Percentiles rank a stretch among this genome's conserved stretches.
These are phyloP conservation scores for Ophion costatus DNA, from an alignment of 2,888 invertebrate species.

Conservation along the genomic window DNA sequence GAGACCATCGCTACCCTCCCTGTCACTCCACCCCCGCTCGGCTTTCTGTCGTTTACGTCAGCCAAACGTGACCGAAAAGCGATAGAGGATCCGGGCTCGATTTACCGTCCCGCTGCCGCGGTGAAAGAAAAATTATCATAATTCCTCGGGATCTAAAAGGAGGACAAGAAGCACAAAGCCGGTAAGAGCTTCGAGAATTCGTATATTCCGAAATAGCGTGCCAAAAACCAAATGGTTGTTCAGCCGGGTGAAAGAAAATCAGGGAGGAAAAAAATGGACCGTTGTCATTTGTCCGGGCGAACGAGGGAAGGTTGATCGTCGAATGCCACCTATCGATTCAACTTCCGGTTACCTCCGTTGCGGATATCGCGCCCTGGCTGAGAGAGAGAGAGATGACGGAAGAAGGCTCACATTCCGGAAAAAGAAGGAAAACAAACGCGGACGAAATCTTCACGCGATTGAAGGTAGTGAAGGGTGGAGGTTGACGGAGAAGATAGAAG, in stretches of 20 bases:
- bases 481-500: conserved; percentile 21
- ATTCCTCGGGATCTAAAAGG: not conserved
- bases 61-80: conserved; percentile 54
- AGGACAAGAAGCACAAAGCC: not conserved
- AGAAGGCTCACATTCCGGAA: not conserved
- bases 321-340: not conserved
- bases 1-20: conserved; percentile 7
- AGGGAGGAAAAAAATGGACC: conserved; percentile 2
- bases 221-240: not conserved
- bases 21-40: not conserved
- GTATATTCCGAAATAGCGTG: not conserved
- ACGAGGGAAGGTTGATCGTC: conserved; percentile 4
- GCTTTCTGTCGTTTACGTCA: conserved; percentile 42
- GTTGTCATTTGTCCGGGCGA: conserved; percentile 21
- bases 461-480: not conserved
- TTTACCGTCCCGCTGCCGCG: conserved; percentile 1
- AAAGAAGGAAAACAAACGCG: conserved; percentile 8
- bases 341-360: conserved; percentile 8
- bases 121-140: conserved; percentile 24
- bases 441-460: conserved; percentile 11
- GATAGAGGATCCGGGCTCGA: conserved; percentile 31
- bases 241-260: conserved; percentile 5
- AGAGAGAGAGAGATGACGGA: conserved; percentile 17
- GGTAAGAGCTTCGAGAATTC: not conserved
- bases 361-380: conserved; percentile 30